Percentiles rank a stretch among this genome's conserved stretches.
phyloP scores from a whole-genome alignment of 2,888 invertebrate species.

The Latheticus oryzae region DNA sequence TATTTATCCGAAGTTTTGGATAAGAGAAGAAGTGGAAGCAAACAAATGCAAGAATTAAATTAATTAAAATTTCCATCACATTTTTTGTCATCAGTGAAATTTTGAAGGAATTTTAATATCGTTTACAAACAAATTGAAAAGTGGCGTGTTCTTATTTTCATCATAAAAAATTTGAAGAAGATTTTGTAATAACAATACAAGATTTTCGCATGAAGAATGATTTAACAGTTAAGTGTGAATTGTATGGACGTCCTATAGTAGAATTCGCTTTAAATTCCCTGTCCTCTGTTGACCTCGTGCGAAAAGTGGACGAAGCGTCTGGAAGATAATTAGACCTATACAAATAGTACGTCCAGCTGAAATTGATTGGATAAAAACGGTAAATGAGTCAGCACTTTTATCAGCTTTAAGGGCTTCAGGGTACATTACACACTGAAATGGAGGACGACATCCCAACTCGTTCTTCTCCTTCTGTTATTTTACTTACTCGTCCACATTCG shows the following conservation, averaged over 20 bases:
- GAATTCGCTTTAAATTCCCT: constrained; percentile 33
- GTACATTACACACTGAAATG: constrained; percentile 29
- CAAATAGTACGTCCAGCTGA: constrained; percentile 43
- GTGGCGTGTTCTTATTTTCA: no score
- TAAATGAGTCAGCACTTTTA: constrained; percentile 38
- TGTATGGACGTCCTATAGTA: constrained; percentile 19
- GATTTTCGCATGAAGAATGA: no score
- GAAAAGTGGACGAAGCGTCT: constrained; percentile 33
- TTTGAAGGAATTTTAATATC: constrained; percentile 1
- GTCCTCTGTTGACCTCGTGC: constrained; percentile 7
- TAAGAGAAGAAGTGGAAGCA: constrained; percentile 1
- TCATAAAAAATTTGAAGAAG: no score
- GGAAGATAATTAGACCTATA: constrained; percentile 47
- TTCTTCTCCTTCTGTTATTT: constrained; percentile 23
- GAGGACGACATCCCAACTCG: constrained; percentile 21
- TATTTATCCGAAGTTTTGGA: background rate
- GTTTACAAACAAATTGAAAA: no score
- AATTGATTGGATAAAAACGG: constrained; percentile 45
- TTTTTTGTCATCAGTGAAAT: constrained; percentile 4
- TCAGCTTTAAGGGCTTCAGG: constrained; percentile 32
- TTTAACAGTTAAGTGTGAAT: no score
- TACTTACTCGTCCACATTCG: constrained; percentile 1
- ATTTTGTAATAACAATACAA: no score
- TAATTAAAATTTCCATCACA: constrained; percentile 9
- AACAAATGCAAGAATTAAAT: constrained; percentile 6